phyloP scores from a whole-genome alignment of 2,113 vertebrate genomes.

The Salvelinus namaycush region DNA sequence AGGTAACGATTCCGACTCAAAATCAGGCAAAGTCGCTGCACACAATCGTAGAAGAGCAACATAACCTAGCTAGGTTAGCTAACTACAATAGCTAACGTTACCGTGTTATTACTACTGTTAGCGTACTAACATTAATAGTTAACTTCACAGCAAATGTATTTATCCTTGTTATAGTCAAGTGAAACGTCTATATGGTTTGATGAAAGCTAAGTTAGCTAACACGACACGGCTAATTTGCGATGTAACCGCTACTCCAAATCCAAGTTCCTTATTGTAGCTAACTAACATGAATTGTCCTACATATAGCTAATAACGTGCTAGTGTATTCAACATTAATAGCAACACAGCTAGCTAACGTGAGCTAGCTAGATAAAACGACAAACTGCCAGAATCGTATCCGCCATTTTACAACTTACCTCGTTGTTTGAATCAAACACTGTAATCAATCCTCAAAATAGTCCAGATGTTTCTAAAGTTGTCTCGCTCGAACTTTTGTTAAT shows the following conservation, averaged over 20 bases:
- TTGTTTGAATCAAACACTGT: slow-evolving; percentile 32
- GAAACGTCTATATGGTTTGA: background rate
- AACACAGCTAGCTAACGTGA: background rate
- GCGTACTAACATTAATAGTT: no score
- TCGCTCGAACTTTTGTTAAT: background rate
- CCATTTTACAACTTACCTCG: slow-evolving; percentile 81
- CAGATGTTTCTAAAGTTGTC: background rate
- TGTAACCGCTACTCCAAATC: background rate
- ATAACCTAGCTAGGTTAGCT: no score
- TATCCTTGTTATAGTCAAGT: background rate
- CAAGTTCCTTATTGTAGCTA: background rate
- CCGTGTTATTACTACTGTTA: background rate
- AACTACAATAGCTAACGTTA: background rate
- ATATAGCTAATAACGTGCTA: background rate
- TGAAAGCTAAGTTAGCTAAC: background rate
- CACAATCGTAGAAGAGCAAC: no score
- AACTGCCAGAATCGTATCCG: slow-evolving; percentile 70
- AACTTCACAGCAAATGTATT: no score
- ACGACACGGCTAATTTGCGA: background rate
- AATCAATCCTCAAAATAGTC: background rate
- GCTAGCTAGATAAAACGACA: no score
- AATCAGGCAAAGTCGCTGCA: no score
- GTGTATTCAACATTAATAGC: slow-evolving; percentile 46
- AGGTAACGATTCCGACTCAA: no score
- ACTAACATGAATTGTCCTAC: background rate